Evolutionary conservation across 2,113 vertebrate species (phyloP), one percentile per base, ranked within the genome.

Genomic region (Marmota flaviventris): DNA sequence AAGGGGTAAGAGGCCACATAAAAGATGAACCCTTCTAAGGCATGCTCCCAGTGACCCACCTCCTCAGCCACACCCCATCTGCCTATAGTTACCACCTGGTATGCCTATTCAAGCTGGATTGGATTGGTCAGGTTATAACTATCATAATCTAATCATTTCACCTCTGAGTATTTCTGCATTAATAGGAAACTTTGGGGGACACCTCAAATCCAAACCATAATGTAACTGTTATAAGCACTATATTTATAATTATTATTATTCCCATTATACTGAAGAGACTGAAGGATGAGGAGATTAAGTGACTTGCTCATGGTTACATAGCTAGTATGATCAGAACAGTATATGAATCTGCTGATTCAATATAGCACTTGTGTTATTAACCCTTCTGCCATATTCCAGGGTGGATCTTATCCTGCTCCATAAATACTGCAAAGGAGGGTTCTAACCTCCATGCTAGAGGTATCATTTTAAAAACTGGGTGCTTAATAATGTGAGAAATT

Each of bases 291-390:
- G 17, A 65, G 16, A 58, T 9, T 51, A 70, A 45, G 5, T 69
- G 11, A 17, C 1, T 45, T 67, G 25, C 11, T 32, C 9, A 22
- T 39, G 29, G 22, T 89, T 37, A 58, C 4, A n/a, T 34, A 89
- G 51, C 17, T 24, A 75, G 20, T 56, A 12, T 45, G 37, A 75
- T 24, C 0, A 8, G 18, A 58, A 51, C 39, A n/a, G 8, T 22
- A 51, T 12, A 18, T 25, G 7, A 42, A 67, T 20, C 9, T 24
- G 67, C 13, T 20, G 51, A 72, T 14, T 67, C 29, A n/a, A 0
- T 8, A 32, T 0, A 72, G 51, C 8, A 13, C 13, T 11, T 42
- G 34, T 12, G 20, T 13, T 67, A 1, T 4, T 29, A 34, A 25
- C 37, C 1, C 20, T 11, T 29, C 32, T 0, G 2, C 1, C 53